phyloP scores from a whole-genome alignment of 2,113 vertebrate genomes.

The Lutjanus erythropterus region DNA sequence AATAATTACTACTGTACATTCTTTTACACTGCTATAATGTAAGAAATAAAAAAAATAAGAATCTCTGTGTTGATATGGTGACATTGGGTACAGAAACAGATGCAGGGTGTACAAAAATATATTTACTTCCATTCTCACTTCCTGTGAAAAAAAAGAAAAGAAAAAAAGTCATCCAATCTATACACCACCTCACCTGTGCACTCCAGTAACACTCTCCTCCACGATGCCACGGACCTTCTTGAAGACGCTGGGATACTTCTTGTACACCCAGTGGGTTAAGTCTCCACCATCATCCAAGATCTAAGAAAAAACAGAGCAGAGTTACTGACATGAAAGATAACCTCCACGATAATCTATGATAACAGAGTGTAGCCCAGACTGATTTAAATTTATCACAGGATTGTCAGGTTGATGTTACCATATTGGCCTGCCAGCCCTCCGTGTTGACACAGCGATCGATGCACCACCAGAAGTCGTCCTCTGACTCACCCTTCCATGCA shows the following conservation, averaged over 20 bases:
- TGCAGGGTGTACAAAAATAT: background rate
- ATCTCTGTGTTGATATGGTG: too few relatives aligned
- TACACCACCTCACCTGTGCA: slow-evolving; percentile 90
- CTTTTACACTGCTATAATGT: too few relatives aligned
- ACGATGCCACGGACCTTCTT: slow-evolving; percentile 98
- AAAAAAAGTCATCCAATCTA: background rate
- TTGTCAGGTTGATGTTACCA: slow-evolving; percentile 86
- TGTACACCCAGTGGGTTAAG: slow-evolving; percentile 99
- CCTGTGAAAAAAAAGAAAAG: slow-evolving; percentile 18
- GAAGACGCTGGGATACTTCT: slow-evolving; percentile 97
- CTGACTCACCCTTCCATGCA: slow-evolving; percentile 98
- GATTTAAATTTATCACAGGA: background rate
- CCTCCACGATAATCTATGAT: background rate
- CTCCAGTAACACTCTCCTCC: slow-evolving; percentile 98
- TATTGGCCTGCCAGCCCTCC: slow-evolving; percentile 97
- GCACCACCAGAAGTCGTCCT: slow-evolving; percentile 99
- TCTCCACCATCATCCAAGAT: slow-evolving; percentile 98
- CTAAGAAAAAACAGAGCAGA: slow-evolving; percentile 71
- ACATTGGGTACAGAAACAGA: background rate
- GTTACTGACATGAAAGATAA: background rate
- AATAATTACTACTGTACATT: too few relatives aligned
- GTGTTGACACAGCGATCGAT: slow-evolving; percentile 96
- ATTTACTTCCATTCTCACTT: background rate
- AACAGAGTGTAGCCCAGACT: background rate
- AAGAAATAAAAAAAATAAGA: too few relatives aligned